phyloP scores from a whole-genome alignment of 1,140 invertebrate genomes.

The Dryas iulia region DNA sequence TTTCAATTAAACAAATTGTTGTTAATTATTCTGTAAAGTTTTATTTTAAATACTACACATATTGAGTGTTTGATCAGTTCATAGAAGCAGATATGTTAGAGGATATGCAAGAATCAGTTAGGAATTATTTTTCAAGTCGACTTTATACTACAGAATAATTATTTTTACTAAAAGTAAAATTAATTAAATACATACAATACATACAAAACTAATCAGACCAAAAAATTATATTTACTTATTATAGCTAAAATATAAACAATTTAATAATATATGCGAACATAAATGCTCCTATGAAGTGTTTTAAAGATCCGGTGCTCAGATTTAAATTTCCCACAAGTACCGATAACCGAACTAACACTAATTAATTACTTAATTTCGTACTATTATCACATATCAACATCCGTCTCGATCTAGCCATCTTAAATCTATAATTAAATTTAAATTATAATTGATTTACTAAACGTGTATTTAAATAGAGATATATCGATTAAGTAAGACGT shows the following conservation, averaged over 20 bases:
- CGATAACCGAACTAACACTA: constrained; percentile 49
- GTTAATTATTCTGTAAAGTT: constrained; percentile 21
- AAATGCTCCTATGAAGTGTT: constrained; percentile 69
- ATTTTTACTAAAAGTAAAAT: not conserved
- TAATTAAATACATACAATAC: too few relatives aligned
- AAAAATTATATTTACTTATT: too few relatives aligned
- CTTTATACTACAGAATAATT: not conserved
- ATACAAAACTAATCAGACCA: too few relatives aligned
- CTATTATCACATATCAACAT: constrained; percentile 72
- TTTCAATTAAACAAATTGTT: not conserved
- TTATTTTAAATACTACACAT: constrained; percentile 28
- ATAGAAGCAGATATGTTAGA: constrained; percentile 69
- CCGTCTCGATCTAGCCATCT: constrained; percentile 34
- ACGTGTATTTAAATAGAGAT: constrained; percentile 32
- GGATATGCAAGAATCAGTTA: constrained; percentile 44
- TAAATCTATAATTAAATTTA: constrained; percentile 10
- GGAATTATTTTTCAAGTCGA: not conserved
- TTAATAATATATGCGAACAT: constrained; percentile 32
- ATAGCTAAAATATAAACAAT: too few relatives aligned
- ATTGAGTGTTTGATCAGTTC: constrained; percentile 37
- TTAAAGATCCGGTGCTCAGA: constrained; percentile 46
- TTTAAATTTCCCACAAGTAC: constrained; percentile 37
- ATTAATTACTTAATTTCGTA: constrained; percentile 60
- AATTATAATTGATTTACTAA: constrained; percentile 28
- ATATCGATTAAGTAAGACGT: too few relatives aligned